Evolutionary conservation across 2,888 invertebrate genomes (phyloP), one percentile per base, ranked within the genome.

Genomic region (Diaperis boleti): DNA sequence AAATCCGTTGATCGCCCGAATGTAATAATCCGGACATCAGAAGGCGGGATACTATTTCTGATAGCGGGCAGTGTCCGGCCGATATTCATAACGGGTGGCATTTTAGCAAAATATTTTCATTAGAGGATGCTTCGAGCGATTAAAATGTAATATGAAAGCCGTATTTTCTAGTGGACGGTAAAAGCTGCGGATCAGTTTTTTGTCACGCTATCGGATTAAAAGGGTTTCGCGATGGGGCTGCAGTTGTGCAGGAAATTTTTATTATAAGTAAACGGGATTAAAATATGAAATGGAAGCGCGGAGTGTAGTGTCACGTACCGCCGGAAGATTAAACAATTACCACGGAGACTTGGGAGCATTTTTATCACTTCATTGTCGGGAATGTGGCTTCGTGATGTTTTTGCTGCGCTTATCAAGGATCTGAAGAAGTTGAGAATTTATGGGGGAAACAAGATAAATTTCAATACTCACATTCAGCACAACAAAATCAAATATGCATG

Each of bases 61-160:
- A 33, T 33, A 8, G n/a, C 33, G 33, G n/a, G 10, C 33, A 33
- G 8, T 8, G 3, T 11, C 7, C 15, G 39, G 39, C 15, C 39
- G 15, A 39, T 39, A 39, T 39, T 39, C 3, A 39, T 39, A 39
- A 39, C 39, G n/a, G 15, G 1, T 39, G 39, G 15, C 1, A 15
- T 15, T 39, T 39, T 15, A 3, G 39, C 3, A 10, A 39, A 39
- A 39, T 39, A 39, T 39, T 39, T 39, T 39, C 14, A 39, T 39
- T 13, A 39, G 14, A 13, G 1, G 3, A 2, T 39, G 39, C 39
- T 39, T 15, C 15, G n/a, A 3, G 14, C 14, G 13, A 39, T 37
- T 13, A 37, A 5, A 13, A 6, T 13, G 13, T 13, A 31, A 37
- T 39, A 39, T 39, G 11, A 33, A 33, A 39, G 14, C 14, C 4